Evolutionary conservation across 2,113 vertebrate species (phyloP).

Genomic region (Eupsittula cactorum): DNA sequence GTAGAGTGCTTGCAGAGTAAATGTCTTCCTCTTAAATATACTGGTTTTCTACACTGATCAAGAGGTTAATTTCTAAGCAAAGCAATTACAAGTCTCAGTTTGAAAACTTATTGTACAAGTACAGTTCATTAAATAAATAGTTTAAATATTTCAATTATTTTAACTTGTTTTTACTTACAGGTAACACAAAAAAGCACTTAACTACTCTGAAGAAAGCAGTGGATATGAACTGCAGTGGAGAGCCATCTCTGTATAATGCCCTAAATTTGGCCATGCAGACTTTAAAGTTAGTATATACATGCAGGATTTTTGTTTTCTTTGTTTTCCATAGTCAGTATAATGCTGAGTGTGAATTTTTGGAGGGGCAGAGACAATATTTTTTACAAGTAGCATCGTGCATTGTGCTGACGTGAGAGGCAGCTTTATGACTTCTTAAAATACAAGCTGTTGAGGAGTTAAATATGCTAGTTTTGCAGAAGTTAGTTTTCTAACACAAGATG

Average conservation of each 20-base stretch:
- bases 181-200: constrained; percentile 90
- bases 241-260: constrained; percentile 96
- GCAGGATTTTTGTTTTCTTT: not conserved
- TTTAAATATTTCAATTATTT: not conserved
- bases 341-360: not conserved
- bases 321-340: not conserved
- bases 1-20: not conserved
- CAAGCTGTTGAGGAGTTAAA: not conserved
- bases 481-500: not conserved
- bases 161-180: constrained; percentile 67
- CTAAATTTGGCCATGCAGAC: constrained; percentile 89
- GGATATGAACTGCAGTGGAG: constrained; percentile 88
- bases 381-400: not conserved
- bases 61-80: not conserved
- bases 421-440: not conserved
- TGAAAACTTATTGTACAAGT: not conserved
- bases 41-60: not conserved
- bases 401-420: not conserved
- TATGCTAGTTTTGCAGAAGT: not conserved
- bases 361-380: not conserved
- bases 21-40: not conserved
- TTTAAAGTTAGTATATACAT: constrained; percentile 84
- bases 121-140: not conserved
- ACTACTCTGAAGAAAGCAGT: constrained; percentile 88
- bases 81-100: not conserved